Percentiles rank a stretch among this genome's conserved stretches.
phyloP scores from a whole-genome alignment of 2,797 vertebrate genomes.

The Syncerus caffer region DNA sequence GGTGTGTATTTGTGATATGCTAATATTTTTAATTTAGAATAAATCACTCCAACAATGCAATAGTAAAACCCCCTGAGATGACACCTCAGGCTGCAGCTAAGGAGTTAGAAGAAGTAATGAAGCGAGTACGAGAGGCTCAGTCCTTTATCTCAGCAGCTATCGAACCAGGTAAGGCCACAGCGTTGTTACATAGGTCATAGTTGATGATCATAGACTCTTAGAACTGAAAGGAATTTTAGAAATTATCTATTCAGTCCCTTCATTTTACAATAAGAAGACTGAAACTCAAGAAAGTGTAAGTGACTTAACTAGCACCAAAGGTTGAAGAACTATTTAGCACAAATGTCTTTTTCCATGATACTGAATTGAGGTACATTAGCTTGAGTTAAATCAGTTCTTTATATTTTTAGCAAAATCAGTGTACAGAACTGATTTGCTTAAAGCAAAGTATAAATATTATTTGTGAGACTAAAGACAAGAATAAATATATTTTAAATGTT shows the following conservation, averaged over 20 bases:
- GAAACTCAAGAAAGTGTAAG: conserved; percentile 66
- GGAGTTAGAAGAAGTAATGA: conserved; percentile 98
- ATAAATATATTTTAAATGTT: conserved; percentile 24
- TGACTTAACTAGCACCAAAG: conserved; percentile 47
- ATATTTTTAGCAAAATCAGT: conserved; percentile 11
- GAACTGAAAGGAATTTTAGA: conserved; percentile 68
- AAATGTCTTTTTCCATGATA: not conserved
- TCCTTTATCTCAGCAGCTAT: conserved; percentile 97
- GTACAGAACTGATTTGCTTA: not conserved
- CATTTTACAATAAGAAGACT: conserved; percentile 65
- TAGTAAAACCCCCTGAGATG: conserved; percentile 97
- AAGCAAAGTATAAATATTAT: conserved; percentile 31
- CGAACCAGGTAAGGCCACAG: conserved; percentile 89
- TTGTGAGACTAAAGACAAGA: conserved; percentile 7
- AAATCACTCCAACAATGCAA: conserved; percentile 99
- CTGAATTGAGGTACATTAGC: conserved; percentile 2
- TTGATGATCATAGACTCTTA: conserved; percentile 54
- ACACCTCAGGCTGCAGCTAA: conserved; percentile 98
- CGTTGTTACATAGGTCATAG: conserved; percentile 6
- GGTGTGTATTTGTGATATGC: conserved; percentile 74
- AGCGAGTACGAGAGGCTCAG: conserved; percentile 95
- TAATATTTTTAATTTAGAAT: conserved; percentile 88
- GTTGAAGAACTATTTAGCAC: conserved; percentile 26
- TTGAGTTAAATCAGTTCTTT: not conserved
- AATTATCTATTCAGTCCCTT: conserved; percentile 51